These are phyloP conservation scores for Paelopatides confundens DNA, from an alignment of 53 echinoderm and acorn worm genomes.

Conservation along the genomic window DNA sequence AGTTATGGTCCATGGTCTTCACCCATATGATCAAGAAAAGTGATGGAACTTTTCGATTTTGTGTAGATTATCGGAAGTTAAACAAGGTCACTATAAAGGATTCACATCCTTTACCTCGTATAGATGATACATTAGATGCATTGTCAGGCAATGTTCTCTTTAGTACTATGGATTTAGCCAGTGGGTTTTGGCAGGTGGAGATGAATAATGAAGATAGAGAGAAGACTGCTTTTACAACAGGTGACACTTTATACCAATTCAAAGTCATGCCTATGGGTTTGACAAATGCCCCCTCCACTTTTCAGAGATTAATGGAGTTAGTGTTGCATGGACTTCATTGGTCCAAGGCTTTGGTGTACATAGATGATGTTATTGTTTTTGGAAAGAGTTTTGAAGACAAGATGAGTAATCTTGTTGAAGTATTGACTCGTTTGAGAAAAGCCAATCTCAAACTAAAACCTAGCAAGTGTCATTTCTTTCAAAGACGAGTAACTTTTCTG, in stretches of 20 bases:
- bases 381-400: constrained; percentile 67
- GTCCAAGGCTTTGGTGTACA: constrained; percentile 63
- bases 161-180: constrained; percentile 68
- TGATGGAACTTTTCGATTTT: constrained; percentile 1
- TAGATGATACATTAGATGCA: constrained; percentile 81
- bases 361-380: constrained; percentile 72
- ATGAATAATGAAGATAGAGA: constrained; percentile 57
- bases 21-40: constrained; percentile 16
- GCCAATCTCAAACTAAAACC: neutral
- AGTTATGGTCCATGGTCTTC: constrained; percentile 64
- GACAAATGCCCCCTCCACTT: constrained; percentile 70
- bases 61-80: neutral
- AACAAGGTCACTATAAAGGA: constrained; percentile 33
- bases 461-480: neutral
- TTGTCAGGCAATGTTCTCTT: constrained; percentile 68
- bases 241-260: constrained; percentile 71
- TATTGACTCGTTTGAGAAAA: constrained; percentile 28
- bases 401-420: constrained; percentile 67
- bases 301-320: constrained; percentile 66
- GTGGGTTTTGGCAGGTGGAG: constrained; percentile 86
- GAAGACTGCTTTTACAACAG: constrained; percentile 77
- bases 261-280: constrained; percentile 80
- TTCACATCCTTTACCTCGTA: constrained; percentile 73
- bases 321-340: constrained; percentile 71
- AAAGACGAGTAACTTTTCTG: neutral